Conservation (phyloP, 2,113 vertebrate species). For the Opisthocomus hoazin region DNA sequence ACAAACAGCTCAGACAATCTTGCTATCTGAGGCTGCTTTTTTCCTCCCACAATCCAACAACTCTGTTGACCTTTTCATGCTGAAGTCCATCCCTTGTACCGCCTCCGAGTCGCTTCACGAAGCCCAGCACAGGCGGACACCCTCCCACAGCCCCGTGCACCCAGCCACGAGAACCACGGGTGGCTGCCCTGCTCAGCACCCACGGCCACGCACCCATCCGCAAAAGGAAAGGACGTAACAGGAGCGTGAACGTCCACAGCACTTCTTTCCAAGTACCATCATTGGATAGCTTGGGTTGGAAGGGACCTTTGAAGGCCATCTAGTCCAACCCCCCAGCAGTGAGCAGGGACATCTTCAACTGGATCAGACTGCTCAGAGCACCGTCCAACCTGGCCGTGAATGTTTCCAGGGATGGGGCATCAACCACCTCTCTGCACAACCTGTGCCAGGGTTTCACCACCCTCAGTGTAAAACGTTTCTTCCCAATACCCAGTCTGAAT, state of each 20-base stretch:
- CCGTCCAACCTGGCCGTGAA: background rate
- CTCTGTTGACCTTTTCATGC: background rate
- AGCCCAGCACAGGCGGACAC: background rate
- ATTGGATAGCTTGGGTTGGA: no score
- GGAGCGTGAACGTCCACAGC: background rate
- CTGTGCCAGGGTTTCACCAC: fast-evolving
- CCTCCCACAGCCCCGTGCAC: background rate
- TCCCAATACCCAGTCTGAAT: fast-evolving
- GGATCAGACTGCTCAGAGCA: background rate
- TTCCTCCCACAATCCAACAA: background rate
- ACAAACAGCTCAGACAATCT: background rate
- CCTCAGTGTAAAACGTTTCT: fast-evolving
- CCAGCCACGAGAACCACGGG: fast-evolving
- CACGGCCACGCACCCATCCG: background rate
- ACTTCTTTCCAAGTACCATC: background rate
- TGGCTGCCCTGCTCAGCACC: background rate
- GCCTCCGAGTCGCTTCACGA: background rate
- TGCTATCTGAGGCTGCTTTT: background rate
- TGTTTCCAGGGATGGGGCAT: background rate
- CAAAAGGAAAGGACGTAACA: fast-evolving
- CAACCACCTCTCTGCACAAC: background rate
- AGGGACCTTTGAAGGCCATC: no score
- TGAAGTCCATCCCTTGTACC: background rate
- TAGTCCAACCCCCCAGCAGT: fast-evolving
- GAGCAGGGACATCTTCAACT: background rate